Evolutionary conservation across 1,140 invertebrate genomes (phyloP).

Genomic region (Penaeus chinensis): DNA sequence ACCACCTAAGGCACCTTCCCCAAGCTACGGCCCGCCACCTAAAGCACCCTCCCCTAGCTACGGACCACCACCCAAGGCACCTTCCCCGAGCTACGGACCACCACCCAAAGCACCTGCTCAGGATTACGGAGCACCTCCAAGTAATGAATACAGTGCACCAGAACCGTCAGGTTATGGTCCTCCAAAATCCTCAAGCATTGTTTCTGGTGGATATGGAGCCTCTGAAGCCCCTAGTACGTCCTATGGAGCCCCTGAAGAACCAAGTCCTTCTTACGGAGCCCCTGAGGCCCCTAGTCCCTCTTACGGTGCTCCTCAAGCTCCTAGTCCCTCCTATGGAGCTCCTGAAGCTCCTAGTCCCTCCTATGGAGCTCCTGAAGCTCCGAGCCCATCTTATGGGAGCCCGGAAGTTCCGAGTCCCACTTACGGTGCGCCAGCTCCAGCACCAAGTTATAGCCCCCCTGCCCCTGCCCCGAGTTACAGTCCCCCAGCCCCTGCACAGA

Average conservation of each 20-base stretch:
- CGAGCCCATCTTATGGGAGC: background rate
- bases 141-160: background rate
- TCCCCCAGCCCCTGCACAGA: background rate
- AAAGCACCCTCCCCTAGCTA: background rate
- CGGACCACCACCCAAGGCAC: constrained; percentile 5
- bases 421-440: background rate
- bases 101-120: constrained; percentile 1
- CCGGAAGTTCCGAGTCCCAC: background rate
- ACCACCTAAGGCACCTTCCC: background rate
- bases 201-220: background rate
- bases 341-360: background rate
- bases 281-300: background rate
- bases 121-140: background rate
- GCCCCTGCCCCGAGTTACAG: background rate
- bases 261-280: background rate
- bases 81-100: constrained; percentile 2
- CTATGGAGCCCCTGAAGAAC: background rate
- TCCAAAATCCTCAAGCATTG: background rate
- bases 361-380: background rate
- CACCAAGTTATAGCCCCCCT: background rate
- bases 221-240: background rate
- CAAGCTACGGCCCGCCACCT: background rate
- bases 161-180: background rate
- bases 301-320: background rate
- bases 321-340: too few species aligned